Conservation (phyloP, 2,113 vertebrate species). For the Azemiops feae region DNA sequence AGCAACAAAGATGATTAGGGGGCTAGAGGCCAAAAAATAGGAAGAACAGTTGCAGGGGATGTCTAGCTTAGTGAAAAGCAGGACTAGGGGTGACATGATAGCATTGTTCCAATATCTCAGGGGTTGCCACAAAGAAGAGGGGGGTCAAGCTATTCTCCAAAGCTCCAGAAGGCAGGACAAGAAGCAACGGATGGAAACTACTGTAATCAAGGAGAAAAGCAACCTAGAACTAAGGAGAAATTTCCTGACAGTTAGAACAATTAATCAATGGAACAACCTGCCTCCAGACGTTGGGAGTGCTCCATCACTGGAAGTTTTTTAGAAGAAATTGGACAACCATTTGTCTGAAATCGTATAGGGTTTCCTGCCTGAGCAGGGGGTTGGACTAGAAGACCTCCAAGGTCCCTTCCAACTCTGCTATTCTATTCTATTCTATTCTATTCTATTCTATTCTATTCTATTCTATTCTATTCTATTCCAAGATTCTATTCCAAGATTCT, state of each 20-base stretch:
- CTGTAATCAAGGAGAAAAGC: not conserved
- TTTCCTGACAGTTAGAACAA: not conserved
- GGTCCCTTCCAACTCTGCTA: not conserved
- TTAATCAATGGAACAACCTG: not conserved
- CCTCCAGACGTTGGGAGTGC: not conserved
- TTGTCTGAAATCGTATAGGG: not conserved
- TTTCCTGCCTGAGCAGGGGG: not conserved
- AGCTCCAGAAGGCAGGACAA: not conserved
- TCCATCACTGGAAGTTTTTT: not conserved
- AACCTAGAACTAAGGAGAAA: not conserved
- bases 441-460: too few relatives aligned
- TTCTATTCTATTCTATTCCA: too few relatives aligned
- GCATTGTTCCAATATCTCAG: not conserved
- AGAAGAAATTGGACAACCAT: not conserved
- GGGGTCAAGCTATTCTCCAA: not conserved
- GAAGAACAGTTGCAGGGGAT: not conserved
- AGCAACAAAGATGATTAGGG: not conserved
- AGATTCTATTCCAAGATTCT: too few relatives aligned
- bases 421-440: too few relatives aligned
- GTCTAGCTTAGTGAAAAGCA: not conserved
- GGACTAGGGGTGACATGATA: not conserved
- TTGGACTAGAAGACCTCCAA: not conserved
- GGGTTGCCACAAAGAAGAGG: not conserved
- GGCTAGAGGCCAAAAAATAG: not conserved
- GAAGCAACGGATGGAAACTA: not conserved